These are phyloP conservation scores for Hippopotamyrus pictus DNA, from an alignment of 2,797 vertebrate genomes.

Conservation along the genomic window DNA sequence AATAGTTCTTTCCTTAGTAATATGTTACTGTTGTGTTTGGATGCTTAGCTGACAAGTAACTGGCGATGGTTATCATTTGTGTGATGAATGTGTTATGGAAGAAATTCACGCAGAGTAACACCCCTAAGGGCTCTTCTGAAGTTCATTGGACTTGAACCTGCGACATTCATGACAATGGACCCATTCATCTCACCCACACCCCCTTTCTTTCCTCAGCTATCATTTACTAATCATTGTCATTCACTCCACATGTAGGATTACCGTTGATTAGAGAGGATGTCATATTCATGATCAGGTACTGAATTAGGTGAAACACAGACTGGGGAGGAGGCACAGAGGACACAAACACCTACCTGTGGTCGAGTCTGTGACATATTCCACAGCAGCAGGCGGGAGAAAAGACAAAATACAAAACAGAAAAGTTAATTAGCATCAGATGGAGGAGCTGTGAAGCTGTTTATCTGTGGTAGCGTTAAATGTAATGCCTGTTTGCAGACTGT, in stretches of 20 bases:
- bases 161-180: not conserved
- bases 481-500: not conserved
- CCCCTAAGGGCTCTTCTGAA: not conserved
- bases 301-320: not conserved
- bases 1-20: not conserved
- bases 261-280: not conserved
- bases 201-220: not conserved
- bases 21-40: not conserved
- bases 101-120: not conserved
- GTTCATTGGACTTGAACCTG: not conserved
- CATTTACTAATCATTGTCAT: not conserved
- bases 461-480: not conserved
- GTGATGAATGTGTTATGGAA: not conserved
- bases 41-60: not conserved
- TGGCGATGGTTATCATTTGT: not conserved
- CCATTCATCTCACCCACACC: not conserved
- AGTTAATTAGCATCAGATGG: conserved; percentile 21
- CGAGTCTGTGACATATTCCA: conserved; percentile 42
- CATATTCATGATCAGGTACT: not conserved
- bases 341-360: conserved; percentile 54
- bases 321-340: not conserved
- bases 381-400: conserved; percentile 3
- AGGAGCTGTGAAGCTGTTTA: conserved; percentile 40
- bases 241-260: not conserved
- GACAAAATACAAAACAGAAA: conserved; percentile 22